Percentiles rank a stretch among this genome's conserved stretches.
phyloP scores from a whole-genome alignment of 2,797 vertebrate genomes.

The Pagetopsis macropterus region DNA sequence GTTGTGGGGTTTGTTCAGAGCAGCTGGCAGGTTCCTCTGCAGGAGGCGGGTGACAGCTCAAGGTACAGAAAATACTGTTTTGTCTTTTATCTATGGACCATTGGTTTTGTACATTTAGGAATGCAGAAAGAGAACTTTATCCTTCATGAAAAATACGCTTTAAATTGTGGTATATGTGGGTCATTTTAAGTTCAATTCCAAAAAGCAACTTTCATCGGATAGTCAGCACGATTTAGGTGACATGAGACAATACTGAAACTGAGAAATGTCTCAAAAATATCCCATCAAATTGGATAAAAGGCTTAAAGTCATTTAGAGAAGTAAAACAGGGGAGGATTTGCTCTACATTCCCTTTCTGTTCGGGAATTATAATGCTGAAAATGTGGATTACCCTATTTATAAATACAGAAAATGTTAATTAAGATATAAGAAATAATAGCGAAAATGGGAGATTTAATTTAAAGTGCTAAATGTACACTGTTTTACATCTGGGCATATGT shows the following conservation, averaged over 20 bases:
- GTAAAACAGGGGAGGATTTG: not conserved
- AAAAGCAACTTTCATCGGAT: not conserved
- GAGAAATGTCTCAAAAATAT: too few species aligned
- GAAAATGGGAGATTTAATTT: not conserved
- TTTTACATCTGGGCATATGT: not conserved
- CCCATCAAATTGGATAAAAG: not conserved
- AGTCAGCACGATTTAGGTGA: too few species aligned
- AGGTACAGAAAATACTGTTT: conserved; percentile 81
- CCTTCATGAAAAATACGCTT: too few species aligned
- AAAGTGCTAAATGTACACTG: not conserved
- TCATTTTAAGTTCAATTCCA: not conserved
- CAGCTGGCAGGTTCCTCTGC: conserved; percentile 90
- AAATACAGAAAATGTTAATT: too few species aligned
- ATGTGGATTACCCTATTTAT: not conserved
- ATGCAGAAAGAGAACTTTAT: not conserved
- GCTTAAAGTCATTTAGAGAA: not conserved
- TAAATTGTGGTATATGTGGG: not conserved
- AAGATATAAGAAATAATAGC: not conserved
- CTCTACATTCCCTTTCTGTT: not conserved
- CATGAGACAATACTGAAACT: too few species aligned
- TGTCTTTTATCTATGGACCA: not conserved
- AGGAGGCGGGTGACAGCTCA: conserved; percentile 83
- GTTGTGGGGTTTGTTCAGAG: conserved; percentile 88
- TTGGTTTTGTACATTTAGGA: not conserved
- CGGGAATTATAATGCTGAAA: not conserved